Percentiles rank a stretch among this genome's conserved stretches.
Conservation (phyloP, 2,113 vertebrate species). For the Melanostigma gelatinosum region DNA sequence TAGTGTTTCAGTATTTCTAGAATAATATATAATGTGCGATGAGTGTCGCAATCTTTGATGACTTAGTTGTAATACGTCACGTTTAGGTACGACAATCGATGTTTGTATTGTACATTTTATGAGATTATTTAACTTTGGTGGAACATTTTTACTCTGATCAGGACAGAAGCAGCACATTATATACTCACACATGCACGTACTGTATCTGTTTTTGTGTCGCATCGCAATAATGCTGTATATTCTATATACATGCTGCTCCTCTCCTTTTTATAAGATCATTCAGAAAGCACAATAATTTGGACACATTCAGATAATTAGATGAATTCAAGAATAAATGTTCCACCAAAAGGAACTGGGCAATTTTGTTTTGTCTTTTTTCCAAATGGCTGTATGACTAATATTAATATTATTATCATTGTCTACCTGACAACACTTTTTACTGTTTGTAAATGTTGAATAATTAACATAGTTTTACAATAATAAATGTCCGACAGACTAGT, state of each 20-base stretch:
- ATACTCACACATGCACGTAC: background rate
- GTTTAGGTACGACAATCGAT: constrained; percentile 75
- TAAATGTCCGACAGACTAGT: constrained; percentile 73
- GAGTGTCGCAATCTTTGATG: constrained; percentile 71
- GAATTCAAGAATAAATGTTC: constrained; percentile 55
- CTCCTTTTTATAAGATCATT: background rate
- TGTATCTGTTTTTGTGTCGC: background rate
- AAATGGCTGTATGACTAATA: constrained; percentile 71
- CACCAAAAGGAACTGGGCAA: constrained; percentile 48
- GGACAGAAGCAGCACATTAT: background rate
- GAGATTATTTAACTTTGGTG: constrained; percentile 57
- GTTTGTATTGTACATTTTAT: constrained; percentile 71
- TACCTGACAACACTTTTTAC: constrained; percentile 72
- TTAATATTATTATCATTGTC: constrained; percentile 60
- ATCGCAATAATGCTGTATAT: constrained; percentile 28
- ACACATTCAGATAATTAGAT: background rate
- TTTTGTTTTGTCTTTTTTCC: constrained; percentile 25
- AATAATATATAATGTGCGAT: constrained; percentile 64
- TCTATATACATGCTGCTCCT: constrained; percentile 23
- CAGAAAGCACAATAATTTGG: background rate
- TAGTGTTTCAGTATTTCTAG: constrained; percentile 70
- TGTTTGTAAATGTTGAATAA: constrained; percentile 82
- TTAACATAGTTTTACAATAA: constrained; percentile 82
- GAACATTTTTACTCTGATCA: constrained; percentile 40
- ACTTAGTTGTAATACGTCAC: constrained; percentile 68